Base-by-base conservation (phyloP, 2,113 vertebrate genomes). In the Oxygymnocypris stewartii region DNA sequence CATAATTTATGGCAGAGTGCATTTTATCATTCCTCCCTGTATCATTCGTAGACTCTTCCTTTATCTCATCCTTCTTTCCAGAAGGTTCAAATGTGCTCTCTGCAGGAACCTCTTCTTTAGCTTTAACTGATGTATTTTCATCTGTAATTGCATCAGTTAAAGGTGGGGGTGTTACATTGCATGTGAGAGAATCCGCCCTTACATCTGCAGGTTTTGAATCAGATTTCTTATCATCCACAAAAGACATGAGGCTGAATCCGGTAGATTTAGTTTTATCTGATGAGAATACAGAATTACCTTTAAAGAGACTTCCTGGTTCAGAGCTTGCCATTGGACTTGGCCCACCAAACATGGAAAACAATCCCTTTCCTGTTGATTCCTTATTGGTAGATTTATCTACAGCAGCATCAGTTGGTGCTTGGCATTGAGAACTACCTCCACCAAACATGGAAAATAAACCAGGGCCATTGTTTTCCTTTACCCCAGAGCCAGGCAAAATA, bases 181-280 rank as follows among this genome's bases (percentile, higher is more conserved):
- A 82, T 47, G n/a, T 74, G 8, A 31, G 16, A 84, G 35, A 28
- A 6, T 86, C 86, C 0, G 84, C 88, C 40, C 87, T 88, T 25
- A 28, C 37, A 88, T 69, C 86, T 79, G 92, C 89, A 84, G 87
- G 18, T 82, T 91, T 86, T 44, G 47, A 11, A 59, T 84, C 86
- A 59, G 94, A 85, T 69, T 95, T 95, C 4, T 95, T 95, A 87
- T 97, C 96, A 85, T 97, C 95, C 88, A 94, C 91, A 86, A 97
- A 95, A 4, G 97, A 93, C 89, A 97, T 96, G 25, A 96, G 93
- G 65, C 95, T 95, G 91, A 96, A 96, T 11, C 92, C 96, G 84
- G 74, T 95, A 59, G 87, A 90, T 92, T 95, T 95, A 25, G 88
- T n/a, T 84, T 92, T 95, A 84, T 95, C 96, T 85, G 91, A 47